These are phyloP conservation scores for Cataglyphis cursor DNA, from an alignment of 2,888 invertebrate genomes.

Conservation along the genomic window DNA sequence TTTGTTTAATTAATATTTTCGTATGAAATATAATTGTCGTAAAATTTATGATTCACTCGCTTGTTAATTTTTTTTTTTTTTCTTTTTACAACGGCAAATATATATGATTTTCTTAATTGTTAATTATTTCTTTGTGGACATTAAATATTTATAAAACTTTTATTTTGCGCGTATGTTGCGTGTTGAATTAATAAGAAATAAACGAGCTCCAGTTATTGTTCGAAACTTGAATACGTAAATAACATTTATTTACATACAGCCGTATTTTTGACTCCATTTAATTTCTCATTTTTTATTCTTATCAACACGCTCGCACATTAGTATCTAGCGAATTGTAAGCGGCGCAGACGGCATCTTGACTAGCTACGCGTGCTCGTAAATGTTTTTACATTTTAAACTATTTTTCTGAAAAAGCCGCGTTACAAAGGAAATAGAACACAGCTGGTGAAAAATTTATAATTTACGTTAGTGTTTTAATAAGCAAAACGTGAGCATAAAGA, in stretches of 20 bases:
- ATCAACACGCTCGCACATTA: constrained; percentile 52
- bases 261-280: background rate
- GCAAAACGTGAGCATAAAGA: constrained; percentile 15
- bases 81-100: background rate
- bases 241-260: constrained; percentile 13
- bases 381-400: constrained; percentile 57
- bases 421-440: constrained; percentile 9
- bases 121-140: constrained; percentile 1
- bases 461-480: constrained; percentile 33
- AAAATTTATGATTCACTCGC: constrained; percentile 21
- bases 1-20: constrained; percentile 33
- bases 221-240: constrained; percentile 25
- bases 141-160: constrained; percentile 5
- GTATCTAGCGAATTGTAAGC: constrained; percentile 40
- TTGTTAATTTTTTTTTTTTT: background rate
- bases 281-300: constrained; percentile 45
- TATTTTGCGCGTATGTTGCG: constrained; percentile 13
- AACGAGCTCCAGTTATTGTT: constrained; percentile 10
- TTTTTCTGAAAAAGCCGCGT: constrained; percentile 50
- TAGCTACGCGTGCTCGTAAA: constrained; percentile 69
- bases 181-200: constrained; percentile 18
- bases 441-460: constrained; percentile 20
- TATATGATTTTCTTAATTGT: constrained; percentile 16
- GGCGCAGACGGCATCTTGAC: constrained; percentile 23
- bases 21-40: background rate